A percentile compares a stretch with the other conserved stretches of the same genome.
phyloP scores from a whole-genome alignment of 2,113 vertebrate genomes.

The Polypterus senegalus region DNA sequence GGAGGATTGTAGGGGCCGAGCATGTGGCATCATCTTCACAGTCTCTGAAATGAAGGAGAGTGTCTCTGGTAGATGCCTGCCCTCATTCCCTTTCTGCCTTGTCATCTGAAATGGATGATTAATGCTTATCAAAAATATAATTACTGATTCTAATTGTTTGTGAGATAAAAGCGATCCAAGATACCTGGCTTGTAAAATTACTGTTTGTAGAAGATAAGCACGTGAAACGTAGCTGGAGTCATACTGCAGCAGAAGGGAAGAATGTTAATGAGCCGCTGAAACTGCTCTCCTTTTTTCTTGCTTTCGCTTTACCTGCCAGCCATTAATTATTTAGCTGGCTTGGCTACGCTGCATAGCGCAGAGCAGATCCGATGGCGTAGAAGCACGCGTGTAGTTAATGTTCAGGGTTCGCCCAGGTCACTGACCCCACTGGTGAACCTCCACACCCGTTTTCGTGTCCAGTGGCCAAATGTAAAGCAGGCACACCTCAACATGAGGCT shows the following conservation, averaged over 20 bases:
- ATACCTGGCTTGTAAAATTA: conserved; percentile 8
- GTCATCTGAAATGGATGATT: conserved; percentile 3
- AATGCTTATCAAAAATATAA: conserved; percentile 7
- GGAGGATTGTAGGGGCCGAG: too few species aligned
- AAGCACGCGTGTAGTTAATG: too few species aligned
- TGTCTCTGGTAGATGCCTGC: not conserved
- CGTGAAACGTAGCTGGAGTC: conserved; percentile 3
- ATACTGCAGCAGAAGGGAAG: not conserved
- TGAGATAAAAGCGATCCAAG: conserved; percentile 9
- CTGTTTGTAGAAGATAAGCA: conserved; percentile 13
- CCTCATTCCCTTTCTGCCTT: not conserved
- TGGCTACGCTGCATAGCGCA: too few species aligned
- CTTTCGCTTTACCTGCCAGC: conserved; percentile 1
- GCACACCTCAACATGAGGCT: too few species aligned
- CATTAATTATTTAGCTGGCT: too few species aligned
- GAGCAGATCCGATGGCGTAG: too few species aligned
- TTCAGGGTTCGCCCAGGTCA: too few species aligned
- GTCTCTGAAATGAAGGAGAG: too few species aligned
- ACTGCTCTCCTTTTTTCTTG: conserved; percentile 1
- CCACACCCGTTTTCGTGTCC: too few species aligned
- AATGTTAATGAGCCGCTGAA: conserved; percentile 8
- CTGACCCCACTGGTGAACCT: too few species aligned
- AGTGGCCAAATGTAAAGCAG: too few species aligned
- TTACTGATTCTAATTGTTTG: conserved; percentile 4
- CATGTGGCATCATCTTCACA: too few species aligned